Conservation (phyloP, 2,888 invertebrate species). For the Drosophila kambysellisi region DNA sequence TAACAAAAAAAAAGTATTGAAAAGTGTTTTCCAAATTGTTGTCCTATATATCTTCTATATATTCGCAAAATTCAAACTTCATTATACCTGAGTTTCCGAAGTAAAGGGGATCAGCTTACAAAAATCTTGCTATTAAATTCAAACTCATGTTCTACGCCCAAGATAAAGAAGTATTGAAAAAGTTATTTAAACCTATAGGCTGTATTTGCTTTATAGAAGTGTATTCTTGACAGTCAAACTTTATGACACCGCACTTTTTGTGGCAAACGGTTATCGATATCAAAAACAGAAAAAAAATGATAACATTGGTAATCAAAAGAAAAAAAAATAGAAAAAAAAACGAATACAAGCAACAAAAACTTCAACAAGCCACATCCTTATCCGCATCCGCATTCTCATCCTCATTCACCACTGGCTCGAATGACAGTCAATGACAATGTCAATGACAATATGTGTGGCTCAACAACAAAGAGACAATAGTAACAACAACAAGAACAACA, state of each 20-base stretch:
- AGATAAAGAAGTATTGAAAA: neutral
- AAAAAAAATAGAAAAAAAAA: neutral
- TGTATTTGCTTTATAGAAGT: neutral
- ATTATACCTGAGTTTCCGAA: no score
- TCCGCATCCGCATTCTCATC: slow-evolving; percentile 36
- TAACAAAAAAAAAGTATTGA: neutral
- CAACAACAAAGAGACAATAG: slow-evolving; percentile 37
- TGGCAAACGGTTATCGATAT: slow-evolving; percentile 29
- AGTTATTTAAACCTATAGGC: neutral
- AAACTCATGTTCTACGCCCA: neutral
- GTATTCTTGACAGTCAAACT: neutral
- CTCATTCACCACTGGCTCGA: slow-evolving; percentile 29
- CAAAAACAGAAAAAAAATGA: slow-evolving; percentile 25
- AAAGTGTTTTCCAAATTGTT: neutral
- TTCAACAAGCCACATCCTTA: slow-evolving; percentile 47
- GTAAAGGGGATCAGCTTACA: no score
- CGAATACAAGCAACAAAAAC: slow-evolving; percentile 28
- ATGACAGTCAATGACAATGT: slow-evolving; percentile 57
- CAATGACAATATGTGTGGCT: slow-evolving; percentile 53
- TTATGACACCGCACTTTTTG: neutral
- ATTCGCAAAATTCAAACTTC: no score
- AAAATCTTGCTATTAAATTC: neutral
- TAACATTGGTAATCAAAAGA: slow-evolving; percentile 28
- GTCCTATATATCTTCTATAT: neutral
- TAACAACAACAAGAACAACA: neutral